Percentiles rank a stretch among this genome's conserved stretches.
These are phyloP conservation scores for Solea senegalensis DNA, from an alignment of 2,113 vertebrate species.

Conservation along the genomic window DNA sequence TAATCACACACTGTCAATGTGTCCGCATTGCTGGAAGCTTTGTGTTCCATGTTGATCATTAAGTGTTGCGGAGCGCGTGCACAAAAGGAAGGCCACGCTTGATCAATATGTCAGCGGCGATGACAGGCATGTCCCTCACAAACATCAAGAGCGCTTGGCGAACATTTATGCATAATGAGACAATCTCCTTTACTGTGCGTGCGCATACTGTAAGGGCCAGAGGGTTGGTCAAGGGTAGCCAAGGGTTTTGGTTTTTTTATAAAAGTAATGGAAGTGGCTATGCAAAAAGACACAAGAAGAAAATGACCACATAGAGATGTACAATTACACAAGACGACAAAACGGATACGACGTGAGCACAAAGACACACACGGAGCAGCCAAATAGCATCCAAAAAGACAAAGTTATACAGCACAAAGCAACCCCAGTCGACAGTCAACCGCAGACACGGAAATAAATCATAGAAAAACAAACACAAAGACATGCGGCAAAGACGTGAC, in stretches of 20 bases:
- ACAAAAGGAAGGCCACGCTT: constrained; percentile 50
- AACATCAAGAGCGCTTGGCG: constrained; percentile 13
- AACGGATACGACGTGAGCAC: not conserved
- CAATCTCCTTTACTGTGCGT: not conserved
- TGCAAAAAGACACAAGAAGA: not conserved
- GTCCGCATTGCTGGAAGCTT: constrained; percentile 54
- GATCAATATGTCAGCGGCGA: constrained; percentile 69
- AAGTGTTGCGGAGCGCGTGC: constrained; percentile 38
- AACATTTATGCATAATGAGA: constrained; percentile 1
- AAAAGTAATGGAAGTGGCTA: not conserved
- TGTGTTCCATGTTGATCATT: constrained; percentile 55
- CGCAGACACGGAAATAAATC: not conserved
- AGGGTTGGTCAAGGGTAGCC: not conserved
- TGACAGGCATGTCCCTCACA: constrained; percentile 62
- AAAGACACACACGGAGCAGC: not conserved
- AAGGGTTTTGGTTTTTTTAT: too few relatives aligned
- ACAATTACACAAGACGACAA: too few relatives aligned
- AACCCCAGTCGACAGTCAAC: not conserved
- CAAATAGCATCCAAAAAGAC: too few relatives aligned
- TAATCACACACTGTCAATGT: constrained; percentile 68
- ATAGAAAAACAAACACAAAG: too few relatives aligned
- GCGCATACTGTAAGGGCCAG: not conserved
- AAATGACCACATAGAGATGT: not conserved
- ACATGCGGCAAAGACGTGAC: not conserved
- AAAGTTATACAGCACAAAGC: not conserved